Evolutionary conservation across 2,888 invertebrate species (phyloP), one percentile per base, ranked within the genome.

Genomic region (Macrophya alboannulata): DNA sequence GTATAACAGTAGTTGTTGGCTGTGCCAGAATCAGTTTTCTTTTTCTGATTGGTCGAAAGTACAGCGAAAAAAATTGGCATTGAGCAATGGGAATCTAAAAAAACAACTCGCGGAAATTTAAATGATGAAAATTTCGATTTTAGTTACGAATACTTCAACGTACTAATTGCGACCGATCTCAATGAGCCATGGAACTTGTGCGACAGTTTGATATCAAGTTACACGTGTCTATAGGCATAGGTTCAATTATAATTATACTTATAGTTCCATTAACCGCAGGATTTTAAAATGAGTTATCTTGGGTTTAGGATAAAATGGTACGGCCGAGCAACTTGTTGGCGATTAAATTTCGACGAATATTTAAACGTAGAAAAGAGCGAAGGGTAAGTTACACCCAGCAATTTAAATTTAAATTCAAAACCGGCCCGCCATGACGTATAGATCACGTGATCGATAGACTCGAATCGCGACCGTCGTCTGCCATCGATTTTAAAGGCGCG

Each of bases 271-370:
- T 45, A n/a, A 25, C 6, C 45, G 5, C n/a, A 45, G 12, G 12
- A 68, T 45, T 4, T 74, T 45, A 5, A 45, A 76, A 84, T 84
- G 84, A 84, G 84, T 31, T 84, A 84, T n/a, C 76, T 84, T 40
- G 86, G 84, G 17, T 86, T 86, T n/a, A 86, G 51, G 76, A 84
- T 86, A 65, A 86, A 86, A 84, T 86, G 86, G 86, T 86, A 86
- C 51, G 86, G 86, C 10, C 86, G 84, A 65, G 86, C 86, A 17
- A 86, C 86, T 84, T 86, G 86, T 51, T 86, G 86, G 86, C 72
- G 76, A n/a, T 21, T 86, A 40, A 51, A 84, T 72, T 72, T 37
- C 62, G 43, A 37, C 43, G 81, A 81, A 15, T 81, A 81, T 62
- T 62, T 76, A 51, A 71, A 43, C 59, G 25, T n/a, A 59, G 84